phyloP scores from a whole-genome alignment of 2,113 vertebrate genomes.

The Anhinga anhinga region DNA sequence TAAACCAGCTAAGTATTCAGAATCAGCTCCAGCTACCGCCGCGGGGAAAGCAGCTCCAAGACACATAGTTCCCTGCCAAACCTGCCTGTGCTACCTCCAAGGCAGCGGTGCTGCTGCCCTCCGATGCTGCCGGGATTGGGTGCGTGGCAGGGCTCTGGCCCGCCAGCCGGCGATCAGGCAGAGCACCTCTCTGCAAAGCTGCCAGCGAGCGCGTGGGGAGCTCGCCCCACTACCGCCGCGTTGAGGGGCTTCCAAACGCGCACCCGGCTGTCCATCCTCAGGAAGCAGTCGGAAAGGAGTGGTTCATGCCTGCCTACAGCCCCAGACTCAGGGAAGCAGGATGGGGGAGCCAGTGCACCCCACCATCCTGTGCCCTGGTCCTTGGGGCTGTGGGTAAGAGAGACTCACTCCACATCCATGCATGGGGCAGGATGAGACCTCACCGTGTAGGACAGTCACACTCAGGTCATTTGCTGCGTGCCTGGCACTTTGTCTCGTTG shows the following conservation, averaged over 20 bases:
- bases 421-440: background rate
- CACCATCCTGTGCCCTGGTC: background rate
- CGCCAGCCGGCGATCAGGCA: accelerated
- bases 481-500: background rate
- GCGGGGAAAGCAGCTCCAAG: background rate
- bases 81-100: background rate
- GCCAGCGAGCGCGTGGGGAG: accelerated
- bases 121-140: accelerated
- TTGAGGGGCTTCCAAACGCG: accelerated
- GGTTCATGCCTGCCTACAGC: background rate
- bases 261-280: background rate
- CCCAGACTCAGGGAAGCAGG: background rate
- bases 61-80: constrained; percentile 16
- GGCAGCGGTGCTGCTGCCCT: background rate
- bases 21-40: constrained; percentile 4
- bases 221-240: accelerated
- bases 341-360: background rate
- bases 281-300: accelerated
- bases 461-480: background rate
- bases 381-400: background rate
- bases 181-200: background rate
- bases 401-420: background rate
- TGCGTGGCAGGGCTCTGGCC: background rate
- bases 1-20: constrained; percentile 37
- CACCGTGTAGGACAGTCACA: background rate